phyloP scores from a whole-genome alignment of 1,140 invertebrate genomes.

The Ceratina japonica region DNA sequence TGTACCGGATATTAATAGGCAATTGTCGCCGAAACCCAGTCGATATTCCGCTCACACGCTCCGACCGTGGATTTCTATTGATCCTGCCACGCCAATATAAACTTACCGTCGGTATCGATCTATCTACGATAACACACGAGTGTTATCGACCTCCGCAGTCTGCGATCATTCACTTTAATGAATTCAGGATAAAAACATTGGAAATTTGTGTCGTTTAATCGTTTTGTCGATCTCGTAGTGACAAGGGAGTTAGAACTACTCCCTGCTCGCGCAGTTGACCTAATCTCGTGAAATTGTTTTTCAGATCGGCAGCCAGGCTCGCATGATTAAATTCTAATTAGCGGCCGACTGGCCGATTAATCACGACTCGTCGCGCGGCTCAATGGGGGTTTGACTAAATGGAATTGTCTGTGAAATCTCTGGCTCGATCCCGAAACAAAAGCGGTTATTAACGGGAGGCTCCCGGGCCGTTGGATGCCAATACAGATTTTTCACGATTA shows the following conservation, averaged over 20 bases:
- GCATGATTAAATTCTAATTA: conserved; percentile 19
- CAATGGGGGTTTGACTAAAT: conserved; percentile 15
- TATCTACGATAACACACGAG: too few species aligned
- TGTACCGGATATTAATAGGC: conserved; percentile 10
- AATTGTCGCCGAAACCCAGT: background rate
- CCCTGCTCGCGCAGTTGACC: background rate
- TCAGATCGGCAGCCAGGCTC: background rate
- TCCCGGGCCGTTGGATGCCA: background rate
- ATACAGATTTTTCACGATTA: background rate
- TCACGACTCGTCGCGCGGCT: conserved; percentile 17
- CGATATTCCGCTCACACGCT: background rate
- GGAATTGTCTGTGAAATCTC: conserved; percentile 32
- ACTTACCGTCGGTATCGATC: too few species aligned
- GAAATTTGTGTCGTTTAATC: background rate
- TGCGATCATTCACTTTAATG: too few species aligned
- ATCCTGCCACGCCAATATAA: background rate
- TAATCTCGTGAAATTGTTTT: background rate
- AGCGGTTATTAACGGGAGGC: conserved; percentile 13
- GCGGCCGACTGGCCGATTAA: conserved; percentile 20
- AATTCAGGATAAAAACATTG: too few species aligned
- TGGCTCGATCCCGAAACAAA: conserved; percentile 16
- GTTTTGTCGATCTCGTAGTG: background rate
- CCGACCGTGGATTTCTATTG: background rate
- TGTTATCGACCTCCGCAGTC: too few species aligned
- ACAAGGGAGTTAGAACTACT: background rate